These are phyloP conservation scores for Polydrusus cervinus DNA, from an alignment of 2,888 invertebrate species.

Conservation along the genomic window DNA sequence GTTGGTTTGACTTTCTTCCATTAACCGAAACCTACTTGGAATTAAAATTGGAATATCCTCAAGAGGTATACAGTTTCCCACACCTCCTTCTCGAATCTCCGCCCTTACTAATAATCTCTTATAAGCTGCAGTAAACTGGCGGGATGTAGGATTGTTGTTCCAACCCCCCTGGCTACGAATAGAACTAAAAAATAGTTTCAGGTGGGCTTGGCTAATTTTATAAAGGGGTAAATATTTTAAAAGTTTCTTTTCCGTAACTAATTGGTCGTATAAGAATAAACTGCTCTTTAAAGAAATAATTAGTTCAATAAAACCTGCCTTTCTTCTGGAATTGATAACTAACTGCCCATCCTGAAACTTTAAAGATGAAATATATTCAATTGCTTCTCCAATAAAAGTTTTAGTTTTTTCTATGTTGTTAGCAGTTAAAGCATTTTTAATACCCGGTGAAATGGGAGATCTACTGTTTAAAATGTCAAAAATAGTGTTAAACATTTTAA, in stretches of 20 bases:
- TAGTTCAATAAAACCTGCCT: neutral
- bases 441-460: neutral
- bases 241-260: neutral
- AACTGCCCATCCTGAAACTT: slow-evolving; percentile 9
- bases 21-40: neutral
- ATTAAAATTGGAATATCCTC: too few relatives aligned
- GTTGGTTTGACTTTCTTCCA: neutral
- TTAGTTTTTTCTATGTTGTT: neutral
- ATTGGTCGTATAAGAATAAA: neutral
- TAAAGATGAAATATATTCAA: slow-evolving; percentile 16
- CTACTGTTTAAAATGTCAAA: neutral
- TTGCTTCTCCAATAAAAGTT: neutral
- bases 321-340: neutral
- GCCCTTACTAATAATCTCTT: too few relatives aligned
- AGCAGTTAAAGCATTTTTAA: neutral
- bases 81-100: too few relatives aligned
- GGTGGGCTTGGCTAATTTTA: neutral
- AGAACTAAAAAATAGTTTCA: neutral
- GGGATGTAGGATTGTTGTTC: too few relatives aligned
- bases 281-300: neutral
- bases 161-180: neutral
- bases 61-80: too few relatives aligned
- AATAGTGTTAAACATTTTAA: neutral
- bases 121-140: too few relatives aligned
- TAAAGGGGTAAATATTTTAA: neutral